Evolutionary conservation across 2,797 vertebrate species (phyloP).

Genomic region (Tauraco hartlaubi): DNA sequence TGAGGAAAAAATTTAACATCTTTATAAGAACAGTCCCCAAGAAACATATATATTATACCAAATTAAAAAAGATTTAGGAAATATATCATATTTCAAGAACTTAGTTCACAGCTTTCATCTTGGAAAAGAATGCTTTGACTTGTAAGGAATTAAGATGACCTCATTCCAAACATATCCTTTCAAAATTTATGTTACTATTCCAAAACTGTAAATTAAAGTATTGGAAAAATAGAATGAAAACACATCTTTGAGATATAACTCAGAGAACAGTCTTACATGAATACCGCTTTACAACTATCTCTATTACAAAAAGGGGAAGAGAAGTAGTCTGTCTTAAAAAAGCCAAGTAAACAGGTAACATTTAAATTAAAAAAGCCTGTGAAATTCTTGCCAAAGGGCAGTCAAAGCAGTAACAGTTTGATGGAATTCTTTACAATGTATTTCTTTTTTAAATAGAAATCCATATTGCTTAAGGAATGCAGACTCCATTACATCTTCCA

Average conservation of each 20-base stretch:
- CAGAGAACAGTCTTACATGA: neutral
- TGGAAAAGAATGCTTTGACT: constrained; percentile 19
- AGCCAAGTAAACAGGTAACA: constrained; percentile 32
- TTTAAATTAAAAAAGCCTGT: constrained; percentile 42
- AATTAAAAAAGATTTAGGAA: constrained; percentile 49
- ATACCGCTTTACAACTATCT: neutral
- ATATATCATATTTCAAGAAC: constrained; percentile 14
- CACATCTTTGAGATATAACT: neutral
- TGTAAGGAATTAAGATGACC: constrained; percentile 16
- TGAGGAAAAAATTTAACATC: neutral
- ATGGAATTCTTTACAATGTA: constrained; percentile 67
- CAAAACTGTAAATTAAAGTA: constrained; percentile 7
- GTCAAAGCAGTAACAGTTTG: constrained; percentile 37
- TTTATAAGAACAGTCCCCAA: neutral
- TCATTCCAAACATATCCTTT: neutral
- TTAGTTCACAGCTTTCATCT: neutral
- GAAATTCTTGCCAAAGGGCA: constrained; percentile 51
- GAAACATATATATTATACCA: neutral
- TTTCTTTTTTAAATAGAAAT: constrained; percentile 56
- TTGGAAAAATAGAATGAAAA: constrained; percentile 7
- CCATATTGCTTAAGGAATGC: constrained; percentile 50
- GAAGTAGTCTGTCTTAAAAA: neutral
- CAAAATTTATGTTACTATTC: neutral
- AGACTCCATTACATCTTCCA: constrained; percentile 56
- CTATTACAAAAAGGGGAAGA: neutral